Conservation (phyloP, 2,888 invertebrate species). For the Blomia tropicalis region DNA sequence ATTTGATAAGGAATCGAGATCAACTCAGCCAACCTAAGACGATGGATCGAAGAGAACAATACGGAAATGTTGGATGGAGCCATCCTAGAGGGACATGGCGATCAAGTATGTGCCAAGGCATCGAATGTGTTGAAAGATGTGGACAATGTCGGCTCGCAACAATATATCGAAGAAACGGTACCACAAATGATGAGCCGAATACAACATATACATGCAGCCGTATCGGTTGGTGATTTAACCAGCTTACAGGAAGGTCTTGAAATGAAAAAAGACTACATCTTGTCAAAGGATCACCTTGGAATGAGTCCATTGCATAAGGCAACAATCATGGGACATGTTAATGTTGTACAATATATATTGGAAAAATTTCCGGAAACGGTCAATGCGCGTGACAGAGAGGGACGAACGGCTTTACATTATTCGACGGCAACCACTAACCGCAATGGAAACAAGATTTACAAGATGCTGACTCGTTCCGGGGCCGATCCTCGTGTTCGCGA, state of each 20-base stretch:
- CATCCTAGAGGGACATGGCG: conserved; percentile 76
- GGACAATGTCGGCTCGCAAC: conserved; percentile 22
- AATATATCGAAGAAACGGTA: conserved; percentile 28
- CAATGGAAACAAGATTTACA: conserved; percentile 31
- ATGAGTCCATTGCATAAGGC: conserved; percentile 74
- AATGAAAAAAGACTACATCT: conserved; percentile 58
- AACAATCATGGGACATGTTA: conserved; percentile 63
- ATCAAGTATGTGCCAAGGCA: conserved; percentile 47
- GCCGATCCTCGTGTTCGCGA: conserved; percentile 32
- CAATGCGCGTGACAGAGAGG: conserved; percentile 36
- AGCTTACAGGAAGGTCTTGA: conserved; percentile 41
- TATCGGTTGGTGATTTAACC: conserved; percentile 28
- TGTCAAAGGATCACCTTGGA: conserved; percentile 63
- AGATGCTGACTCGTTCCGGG: conserved; percentile 32
- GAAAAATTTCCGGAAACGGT: conserved; percentile 37
- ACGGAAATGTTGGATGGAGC: conserved; percentile 67
- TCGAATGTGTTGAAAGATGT: background rate
- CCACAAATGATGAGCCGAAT: conserved; percentile 29
- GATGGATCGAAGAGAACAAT: conserved; percentile 88
- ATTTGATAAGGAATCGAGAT: conserved; percentile 51
- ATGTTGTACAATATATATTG: conserved; percentile 50
- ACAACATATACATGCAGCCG: conserved; percentile 30
- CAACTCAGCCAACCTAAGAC: conserved; percentile 71
- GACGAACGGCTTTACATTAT: conserved; percentile 69
- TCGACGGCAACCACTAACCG: conserved; percentile 44